Conservation (phyloP, 1,140 invertebrate species). For the Vanessa atalanta region DNA sequence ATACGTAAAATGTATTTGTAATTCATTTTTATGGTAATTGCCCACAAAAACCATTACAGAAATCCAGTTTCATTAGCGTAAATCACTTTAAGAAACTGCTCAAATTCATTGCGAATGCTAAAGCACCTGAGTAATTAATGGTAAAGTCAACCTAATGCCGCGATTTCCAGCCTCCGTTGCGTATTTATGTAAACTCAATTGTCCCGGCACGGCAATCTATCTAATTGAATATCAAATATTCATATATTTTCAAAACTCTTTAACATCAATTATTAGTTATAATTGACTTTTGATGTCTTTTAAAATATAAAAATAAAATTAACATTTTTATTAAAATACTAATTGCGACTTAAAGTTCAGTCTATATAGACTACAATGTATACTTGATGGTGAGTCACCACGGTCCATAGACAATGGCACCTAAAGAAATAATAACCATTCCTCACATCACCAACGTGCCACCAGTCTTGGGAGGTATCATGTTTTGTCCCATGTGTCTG, state of each 20-base stretch:
- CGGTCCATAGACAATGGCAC: no score
- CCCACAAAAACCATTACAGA: conserved; percentile 19
- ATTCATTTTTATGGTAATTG: conserved; percentile 19
- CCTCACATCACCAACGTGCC: no score
- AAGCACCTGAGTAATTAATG: conserved; percentile 37
- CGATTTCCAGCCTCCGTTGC: conserved; percentile 21
- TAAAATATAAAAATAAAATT: not conserved
- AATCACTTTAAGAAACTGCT: conserved; percentile 30
- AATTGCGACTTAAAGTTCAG: not conserved
- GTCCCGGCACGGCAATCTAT: conserved; percentile 20
- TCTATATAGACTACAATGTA: no score
- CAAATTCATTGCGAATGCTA: conserved; percentile 33
- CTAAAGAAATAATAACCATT: no score
- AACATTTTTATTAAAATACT: no score
- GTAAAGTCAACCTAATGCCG: conserved; percentile 28
- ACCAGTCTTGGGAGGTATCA: no score
- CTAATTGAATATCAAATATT: conserved; percentile 8
- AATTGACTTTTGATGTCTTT: not conserved
- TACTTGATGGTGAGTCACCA: no score
- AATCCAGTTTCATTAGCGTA: conserved; percentile 26
- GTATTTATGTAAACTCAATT: conserved; percentile 33
- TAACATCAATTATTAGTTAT: not conserved
- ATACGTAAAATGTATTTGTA: not conserved
- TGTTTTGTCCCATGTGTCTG: no score
- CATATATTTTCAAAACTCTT: not conserved